Percentiles rank a stretch among this genome's conserved stretches.
phyloP scores from a whole-genome alignment of 92 coral and sea anemone species.

The Anthopleura xanthogrammica region DNA sequence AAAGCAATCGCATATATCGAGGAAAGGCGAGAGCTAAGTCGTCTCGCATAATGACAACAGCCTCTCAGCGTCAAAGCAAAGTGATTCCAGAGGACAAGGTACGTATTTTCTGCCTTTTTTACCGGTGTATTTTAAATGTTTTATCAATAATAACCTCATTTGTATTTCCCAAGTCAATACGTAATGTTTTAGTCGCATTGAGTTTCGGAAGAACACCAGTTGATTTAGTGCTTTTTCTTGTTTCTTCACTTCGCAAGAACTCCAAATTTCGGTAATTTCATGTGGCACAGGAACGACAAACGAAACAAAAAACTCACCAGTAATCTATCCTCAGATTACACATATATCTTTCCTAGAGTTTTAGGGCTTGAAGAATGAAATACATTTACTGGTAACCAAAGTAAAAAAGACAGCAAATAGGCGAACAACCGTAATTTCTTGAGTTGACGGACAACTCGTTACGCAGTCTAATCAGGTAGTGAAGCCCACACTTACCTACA shows the following conservation, averaged over 20 bases:
- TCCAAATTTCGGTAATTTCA: constrained; percentile 4
- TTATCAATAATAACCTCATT: neutral
- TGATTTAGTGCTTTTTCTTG: neutral
- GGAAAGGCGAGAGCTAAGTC: constrained; percentile 37
- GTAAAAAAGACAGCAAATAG: neutral
- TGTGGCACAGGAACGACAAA: neutral
- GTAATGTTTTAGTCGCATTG: neutral
- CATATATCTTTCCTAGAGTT: neutral
- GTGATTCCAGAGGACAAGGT: constrained; percentile 90
- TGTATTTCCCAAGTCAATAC: neutral
- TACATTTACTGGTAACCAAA: neutral
- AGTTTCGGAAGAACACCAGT: neutral
- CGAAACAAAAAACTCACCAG: neutral
- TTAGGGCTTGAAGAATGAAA: neutral
- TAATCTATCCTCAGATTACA: neutral
- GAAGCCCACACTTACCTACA: neutral
- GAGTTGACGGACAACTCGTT: neutral
- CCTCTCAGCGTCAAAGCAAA: constrained; percentile 63
- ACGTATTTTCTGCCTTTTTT: constrained; percentile 13
- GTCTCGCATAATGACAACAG: constrained; percentile 48
- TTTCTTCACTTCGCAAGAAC: constrained; percentile 6
- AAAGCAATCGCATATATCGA: constrained; percentile 26
- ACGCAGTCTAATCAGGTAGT: neutral
- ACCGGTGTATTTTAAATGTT: neutral
- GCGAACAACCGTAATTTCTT: neutral